These are phyloP conservation scores for Isaurus tuberculatus DNA, from an alignment of 92 coral and sea anemone genomes.

Conservation along the genomic window DNA sequence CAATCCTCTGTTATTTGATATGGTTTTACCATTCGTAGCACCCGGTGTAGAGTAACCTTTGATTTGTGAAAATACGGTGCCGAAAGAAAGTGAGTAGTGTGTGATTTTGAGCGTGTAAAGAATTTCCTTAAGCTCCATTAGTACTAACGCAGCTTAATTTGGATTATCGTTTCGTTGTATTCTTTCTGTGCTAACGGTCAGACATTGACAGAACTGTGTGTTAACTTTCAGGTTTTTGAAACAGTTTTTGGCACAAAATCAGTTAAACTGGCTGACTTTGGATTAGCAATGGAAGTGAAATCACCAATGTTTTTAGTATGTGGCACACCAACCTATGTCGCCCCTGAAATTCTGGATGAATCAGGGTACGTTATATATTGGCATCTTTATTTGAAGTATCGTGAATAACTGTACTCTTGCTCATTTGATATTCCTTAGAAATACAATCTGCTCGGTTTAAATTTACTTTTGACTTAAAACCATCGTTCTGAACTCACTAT, in stretches of 20 bases:
- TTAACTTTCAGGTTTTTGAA: slow-evolving; percentile 72
- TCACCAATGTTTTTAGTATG: slow-evolving; percentile 88
- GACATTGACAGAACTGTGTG: neutral
- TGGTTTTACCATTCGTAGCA: too few species aligned
- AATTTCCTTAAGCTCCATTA: too few species aligned
- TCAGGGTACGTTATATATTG: slow-evolving; percentile 67
- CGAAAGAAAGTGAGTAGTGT: too few species aligned
- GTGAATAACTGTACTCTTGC: too few species aligned
- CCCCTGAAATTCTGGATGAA: slow-evolving; percentile 92
- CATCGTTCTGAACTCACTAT: neutral
- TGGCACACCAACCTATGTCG: slow-evolving; percentile 92
- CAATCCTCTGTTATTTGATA: too few species aligned
- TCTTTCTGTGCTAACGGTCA: neutral
- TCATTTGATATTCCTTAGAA: too few species aligned
- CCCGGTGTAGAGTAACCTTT: too few species aligned
- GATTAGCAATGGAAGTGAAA: slow-evolving; percentile 84
- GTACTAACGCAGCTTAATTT: too few species aligned
- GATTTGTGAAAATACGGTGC: too few species aligned
- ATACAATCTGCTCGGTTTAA: neutral
- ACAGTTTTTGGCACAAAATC: slow-evolving; percentile 71
- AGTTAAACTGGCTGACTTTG: slow-evolving; percentile 91
- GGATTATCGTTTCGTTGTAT: too few species aligned
- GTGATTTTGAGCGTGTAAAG: too few species aligned
- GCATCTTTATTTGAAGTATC: neutral
- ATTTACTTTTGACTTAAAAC: neutral